phyloP scores from a whole-genome alignment of 2,797 vertebrate genomes.

The Lepilemur ruficaudatus region DNA sequence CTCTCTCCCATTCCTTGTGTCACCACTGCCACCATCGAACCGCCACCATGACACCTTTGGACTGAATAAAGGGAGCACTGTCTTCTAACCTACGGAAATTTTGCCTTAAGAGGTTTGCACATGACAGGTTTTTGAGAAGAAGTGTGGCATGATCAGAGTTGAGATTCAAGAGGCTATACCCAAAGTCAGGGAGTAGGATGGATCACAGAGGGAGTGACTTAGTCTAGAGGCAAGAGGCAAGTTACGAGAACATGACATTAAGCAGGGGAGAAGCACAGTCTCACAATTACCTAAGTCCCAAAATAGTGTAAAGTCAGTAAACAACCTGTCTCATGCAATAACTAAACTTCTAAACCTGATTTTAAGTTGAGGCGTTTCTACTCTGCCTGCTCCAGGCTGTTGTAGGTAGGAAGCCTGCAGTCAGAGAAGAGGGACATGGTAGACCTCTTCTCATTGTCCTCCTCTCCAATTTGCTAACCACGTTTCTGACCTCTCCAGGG shows the following conservation, averaged over 20 bases:
- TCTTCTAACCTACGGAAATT: neutral
- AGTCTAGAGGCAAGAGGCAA: neutral
- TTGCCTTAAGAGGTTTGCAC: neutral
- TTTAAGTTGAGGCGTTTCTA: neutral
- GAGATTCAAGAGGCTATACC: neutral
- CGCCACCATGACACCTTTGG: no score
- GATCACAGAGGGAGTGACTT: neutral
- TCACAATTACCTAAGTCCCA: neutral
- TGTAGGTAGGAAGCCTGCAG: neutral
- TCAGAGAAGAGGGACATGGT: neutral
- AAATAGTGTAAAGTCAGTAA: neutral
- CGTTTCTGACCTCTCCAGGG: neutral
- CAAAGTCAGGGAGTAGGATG: neutral
- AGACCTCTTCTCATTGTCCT: neutral
- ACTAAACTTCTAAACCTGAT: neutral
- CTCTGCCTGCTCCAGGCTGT: neutral
- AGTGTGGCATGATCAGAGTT: neutral
- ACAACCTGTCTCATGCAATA: neutral
- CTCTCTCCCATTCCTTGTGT: neutral
- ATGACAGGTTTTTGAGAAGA: neutral
- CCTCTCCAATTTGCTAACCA: neutral
- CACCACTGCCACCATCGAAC: neutral
- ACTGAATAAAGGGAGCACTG: neutral
- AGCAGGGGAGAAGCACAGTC: neutral
- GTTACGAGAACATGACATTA: neutral